Evolutionary conservation across 2,797 vertebrate species (phyloP), one percentile per base, ranked within the genome.

Genomic region (Channallabes apus): DNA sequence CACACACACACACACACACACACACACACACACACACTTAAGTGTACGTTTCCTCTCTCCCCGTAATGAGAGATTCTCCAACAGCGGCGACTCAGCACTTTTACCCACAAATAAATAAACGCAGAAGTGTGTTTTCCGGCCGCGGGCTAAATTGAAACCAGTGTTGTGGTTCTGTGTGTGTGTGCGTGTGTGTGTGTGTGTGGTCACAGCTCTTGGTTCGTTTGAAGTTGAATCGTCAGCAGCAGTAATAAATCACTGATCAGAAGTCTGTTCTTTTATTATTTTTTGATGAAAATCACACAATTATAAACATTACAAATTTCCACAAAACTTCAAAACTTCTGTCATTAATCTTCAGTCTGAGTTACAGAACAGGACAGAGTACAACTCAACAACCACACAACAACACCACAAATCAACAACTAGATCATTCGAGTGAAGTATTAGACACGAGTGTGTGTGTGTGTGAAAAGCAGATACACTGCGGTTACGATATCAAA

Each of bases 31-130:
- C 54, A 73, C 54, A 80, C 61, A 83, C 82, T 58, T 69, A 76
- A 56, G 35, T 56, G 56, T 64, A 76, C 2, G 62, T 81, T 67
- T 81, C 41, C 65, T 56, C 17, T 5, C 46, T 81, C 80, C 17
- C 32, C 69, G 38, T 88, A 85, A 88, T 87, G 75, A 83, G 24
- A 68, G 54, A 86, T 83, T 84, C 82, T 87, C 24, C 83, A 84
- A 46, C 77, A 82, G 86, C 22, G 73, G 82, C 54, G 80, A 87
- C 72, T 88, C 88, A 87, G 85, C 78, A 46, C 86, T 85, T 89
- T 68, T 46, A 58, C 68, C 80, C 65, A 86, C 88, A 71, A 85
- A 89, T 86, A 89, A 86, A 85, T 86, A 88, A 86, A 88, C 59
- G 72, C 54, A 75, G 77, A 80, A 62, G 54, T 81, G 73, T 38